Percentiles rank a stretch among this genome's conserved stretches.
phyloP scores from a whole-genome alignment of 2,797 vertebrate species.

The Botia almorhae region DNA sequence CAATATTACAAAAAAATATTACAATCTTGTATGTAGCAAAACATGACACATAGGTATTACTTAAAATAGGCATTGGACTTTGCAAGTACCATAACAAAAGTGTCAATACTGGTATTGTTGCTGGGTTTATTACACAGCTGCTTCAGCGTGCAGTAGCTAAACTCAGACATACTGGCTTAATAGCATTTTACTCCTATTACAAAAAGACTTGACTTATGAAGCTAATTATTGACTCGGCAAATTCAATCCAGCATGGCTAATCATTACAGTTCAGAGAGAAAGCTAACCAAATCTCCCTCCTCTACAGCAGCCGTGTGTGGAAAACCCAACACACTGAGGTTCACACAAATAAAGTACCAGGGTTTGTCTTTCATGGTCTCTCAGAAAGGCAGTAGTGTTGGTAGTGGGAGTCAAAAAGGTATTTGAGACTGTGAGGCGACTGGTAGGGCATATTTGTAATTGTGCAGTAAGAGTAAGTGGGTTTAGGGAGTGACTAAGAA shows the following conservation, averaged over 20 bases:
- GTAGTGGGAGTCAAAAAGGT: conserved; percentile 13
- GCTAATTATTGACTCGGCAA: conserved; percentile 64
- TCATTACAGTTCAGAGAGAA: conserved; percentile 57
- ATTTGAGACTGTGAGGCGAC: conserved; percentile 48
- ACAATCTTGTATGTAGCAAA: too few species aligned
- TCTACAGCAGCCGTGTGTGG: conserved; percentile 50
- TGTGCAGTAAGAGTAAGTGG: conserved; percentile 65
- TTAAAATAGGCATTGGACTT: neutral
- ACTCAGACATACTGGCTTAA: conserved; percentile 38
- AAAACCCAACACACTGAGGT: conserved; percentile 30
- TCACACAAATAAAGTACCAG: conserved; percentile 22
- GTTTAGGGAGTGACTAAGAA: conserved; percentile 63
- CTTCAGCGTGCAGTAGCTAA: conserved; percentile 24
- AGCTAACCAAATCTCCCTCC: conserved; percentile 46
- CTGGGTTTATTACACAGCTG: neutral
- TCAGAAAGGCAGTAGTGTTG: conserved; percentile 46
- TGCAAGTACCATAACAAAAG: neutral
- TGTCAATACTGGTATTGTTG: neutral
- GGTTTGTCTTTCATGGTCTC: neutral
- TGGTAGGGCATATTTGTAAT: conserved; percentile 56
- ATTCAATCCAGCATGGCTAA: conserved; percentile 57
- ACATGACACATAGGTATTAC: neutral
- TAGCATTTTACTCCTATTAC: conserved; percentile 53
- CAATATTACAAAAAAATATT: too few species aligned
- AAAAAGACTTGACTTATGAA: conserved; percentile 49